Conservation (phyloP, 2,888 invertebrate genomes). For the Tipula unca region DNA sequence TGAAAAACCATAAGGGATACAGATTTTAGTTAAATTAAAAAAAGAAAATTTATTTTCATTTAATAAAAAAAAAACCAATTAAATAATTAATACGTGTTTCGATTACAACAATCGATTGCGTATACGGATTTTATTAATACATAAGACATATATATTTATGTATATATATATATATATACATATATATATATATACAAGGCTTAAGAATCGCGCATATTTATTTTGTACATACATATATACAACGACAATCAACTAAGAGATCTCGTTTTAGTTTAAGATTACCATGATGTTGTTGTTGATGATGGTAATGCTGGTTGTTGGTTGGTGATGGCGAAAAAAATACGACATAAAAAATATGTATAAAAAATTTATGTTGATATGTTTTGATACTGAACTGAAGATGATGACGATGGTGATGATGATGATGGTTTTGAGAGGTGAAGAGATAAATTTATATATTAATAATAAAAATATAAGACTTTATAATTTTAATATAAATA, state of each 20-base stretch:
- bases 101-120: conserved; percentile 8
- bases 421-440: neutral
- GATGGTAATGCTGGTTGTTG: neutral
- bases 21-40: neutral
- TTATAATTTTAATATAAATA: neutral
- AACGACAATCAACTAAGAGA: neutral
- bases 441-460: neutral
- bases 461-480: conserved; percentile 8
- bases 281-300: neutral
- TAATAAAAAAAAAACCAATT: neutral
- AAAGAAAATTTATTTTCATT: neutral
- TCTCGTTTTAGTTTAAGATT: conserved; percentile 4
- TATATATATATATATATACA: too few relatives aligned
- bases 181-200: neutral
- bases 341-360: neutral
- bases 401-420: neutral
- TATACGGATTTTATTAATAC: neutral
- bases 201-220: neutral
- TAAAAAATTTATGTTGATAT: neutral
- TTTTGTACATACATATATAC: neutral
- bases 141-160: neutral
- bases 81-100: neutral
- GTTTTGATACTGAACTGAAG: neutral
- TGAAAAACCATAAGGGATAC: neutral
- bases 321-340: neutral